Conservation (phyloP, 2,797 vertebrate species). For the Ceyx erithaca region DNA sequence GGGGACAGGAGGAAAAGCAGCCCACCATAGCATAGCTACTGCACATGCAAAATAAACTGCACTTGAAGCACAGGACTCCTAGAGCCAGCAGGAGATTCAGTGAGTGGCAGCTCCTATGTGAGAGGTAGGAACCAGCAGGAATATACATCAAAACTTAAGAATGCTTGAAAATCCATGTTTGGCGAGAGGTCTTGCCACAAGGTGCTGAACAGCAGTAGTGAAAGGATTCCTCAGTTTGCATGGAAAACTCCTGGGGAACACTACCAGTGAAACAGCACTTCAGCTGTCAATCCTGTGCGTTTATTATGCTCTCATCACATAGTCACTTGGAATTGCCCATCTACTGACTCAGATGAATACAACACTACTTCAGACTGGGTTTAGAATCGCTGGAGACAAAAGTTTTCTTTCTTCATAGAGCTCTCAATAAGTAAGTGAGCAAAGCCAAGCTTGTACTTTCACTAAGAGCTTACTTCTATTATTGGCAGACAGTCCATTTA, state of each 20-base stretch:
- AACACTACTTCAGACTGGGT: neutral
- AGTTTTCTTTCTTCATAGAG: neutral
- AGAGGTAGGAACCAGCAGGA: neutral
- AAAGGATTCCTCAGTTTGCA: constrained; percentile 22
- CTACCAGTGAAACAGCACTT: neutral
- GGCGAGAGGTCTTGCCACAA: neutral
- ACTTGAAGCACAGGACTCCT: neutral
- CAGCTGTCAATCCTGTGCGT: neutral
- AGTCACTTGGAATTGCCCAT: neutral
- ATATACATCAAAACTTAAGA: constrained; percentile 41
- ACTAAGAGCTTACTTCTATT: neutral
- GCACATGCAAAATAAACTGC: neutral
- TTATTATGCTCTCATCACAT: neutral
- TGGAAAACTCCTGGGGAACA: constrained; percentile 17
- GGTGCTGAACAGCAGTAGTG: neutral
- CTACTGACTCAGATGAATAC: neutral
- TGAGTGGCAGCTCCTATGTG: neutral
- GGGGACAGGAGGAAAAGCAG: constrained; percentile 50
- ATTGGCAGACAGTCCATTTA: neutral
- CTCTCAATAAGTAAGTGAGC: neutral
- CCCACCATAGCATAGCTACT: neutral
- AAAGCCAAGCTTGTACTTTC: neutral
- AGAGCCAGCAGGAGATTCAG: neutral
- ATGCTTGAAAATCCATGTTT: neutral
- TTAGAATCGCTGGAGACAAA: neutral